Base-by-base conservation (phyloP, 2,797 vertebrate genomes). In the Staurois parvus region DNA sequence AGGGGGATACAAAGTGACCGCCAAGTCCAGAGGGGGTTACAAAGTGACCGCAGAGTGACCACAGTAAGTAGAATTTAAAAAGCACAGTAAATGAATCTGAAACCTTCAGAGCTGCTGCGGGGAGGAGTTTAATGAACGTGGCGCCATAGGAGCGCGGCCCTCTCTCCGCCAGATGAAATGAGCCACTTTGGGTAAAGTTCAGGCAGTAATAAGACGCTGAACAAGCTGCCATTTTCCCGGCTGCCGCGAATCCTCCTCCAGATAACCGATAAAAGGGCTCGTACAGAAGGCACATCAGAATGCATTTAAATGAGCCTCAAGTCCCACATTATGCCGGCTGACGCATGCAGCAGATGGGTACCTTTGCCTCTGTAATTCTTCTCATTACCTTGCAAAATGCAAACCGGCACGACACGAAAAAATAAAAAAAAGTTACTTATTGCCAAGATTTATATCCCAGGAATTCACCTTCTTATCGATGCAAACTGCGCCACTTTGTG, bases 401-500 rank as follows among this genome's bases (percentile, higher is more conserved):
- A 59, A 76, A 69, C 30, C 12, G 45, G 2, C 15, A 48, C 15
- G 40, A 40, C 40, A 40, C 73, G 7, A n/a, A 37, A n/a, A 30
- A 21, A 24, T 45, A 26, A 76, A 56, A 28, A 64, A 76, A 48
- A 28, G 64, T 76, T 76, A 28, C n/a, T 77, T 76, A 77, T 76
- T 70, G 28, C 9, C 28, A 29, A 24, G 64, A 70, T 84, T 84
- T 70, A 77, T 76, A 62, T 56, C 82, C 59, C 7, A 28, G 37
- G 30, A 70, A 76, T 83, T n/a, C 48, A 24, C 26, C 82, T 77
- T 59, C 28, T 84, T 70, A 68, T 28, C 26, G 24, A 86, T 74
- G 72, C 62, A 81, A 81, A 88, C 30, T 66, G 76, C 40, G 69
- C 79, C 66, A 64, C 37, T 69, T 68, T 84, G 70, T 79, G 72